Evolutionary conservation across 2,113 vertebrate species (phyloP), one percentile per base, ranked within the genome.

Genomic region (Pedetes capensis): DNA sequence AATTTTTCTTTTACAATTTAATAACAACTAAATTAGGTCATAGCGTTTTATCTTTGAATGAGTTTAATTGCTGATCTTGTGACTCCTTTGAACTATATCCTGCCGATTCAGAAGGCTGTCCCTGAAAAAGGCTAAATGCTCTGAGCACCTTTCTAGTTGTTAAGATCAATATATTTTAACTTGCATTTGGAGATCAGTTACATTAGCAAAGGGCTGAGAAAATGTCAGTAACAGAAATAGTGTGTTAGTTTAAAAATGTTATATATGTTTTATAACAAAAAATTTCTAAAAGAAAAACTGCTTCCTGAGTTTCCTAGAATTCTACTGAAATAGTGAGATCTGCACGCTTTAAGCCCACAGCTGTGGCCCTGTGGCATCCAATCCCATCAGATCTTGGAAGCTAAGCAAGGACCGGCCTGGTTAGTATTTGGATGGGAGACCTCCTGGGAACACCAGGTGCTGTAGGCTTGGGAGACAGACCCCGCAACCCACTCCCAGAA

Each of bases 241-340:
- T 25, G 66, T 34, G 23, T 32, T 59, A 55, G 47, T 63, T 89
- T 25, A 55, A 89, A 84, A 68, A 75, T 42, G 8, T 68, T 57
- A 25, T 69, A 20, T 20, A 49, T 78, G 2, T 27, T 63, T 76
- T 51, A 0, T 57, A 71, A 93, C 55, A 57, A 66, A 64, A 66
- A 68, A 71, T 66, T 81, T 8, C 27, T 86, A 79, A 68, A 80
- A 89, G 64, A 20, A 95, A 92, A 92, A 39, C 47, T 93, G 27
- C 1, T 81, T 91, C 59, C 22, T 68, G 55, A 69, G 25, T 37
- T 75, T 85, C 66, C n/a, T 39, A 68, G 34, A 83, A 34, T 79
- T 93, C 49, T 53, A 25, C 37, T 8, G 3, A 4, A 80, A 44
- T 51, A n/a, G 22, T 53, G 22, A 76, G 44, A 22, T 37, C 17